Base-by-base conservation (phyloP, 2,888 invertebrate species). In the Trichacis sp. region DNA sequence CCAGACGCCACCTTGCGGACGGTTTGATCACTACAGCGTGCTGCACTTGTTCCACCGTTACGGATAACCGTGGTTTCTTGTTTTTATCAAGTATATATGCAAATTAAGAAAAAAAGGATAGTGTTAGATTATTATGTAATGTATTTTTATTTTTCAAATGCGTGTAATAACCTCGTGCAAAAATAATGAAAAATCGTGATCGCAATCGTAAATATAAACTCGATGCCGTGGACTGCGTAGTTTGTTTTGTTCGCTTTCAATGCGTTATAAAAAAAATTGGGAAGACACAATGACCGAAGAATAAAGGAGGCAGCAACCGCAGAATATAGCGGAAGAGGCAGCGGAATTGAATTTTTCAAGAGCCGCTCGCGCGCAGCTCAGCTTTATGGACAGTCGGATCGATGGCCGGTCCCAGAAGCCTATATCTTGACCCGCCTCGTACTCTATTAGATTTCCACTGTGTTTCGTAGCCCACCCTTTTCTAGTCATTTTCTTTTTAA, bases 341-440 rank as follows among this genome's bases (percentile, higher is more conserved):
- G 8, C 30, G 53, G 53, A 45, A 60, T 60, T 49, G 45, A 48
- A 60, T 60, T 60, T 53, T 60, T 54, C 42, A 53, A 52, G 52
- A 47, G 46, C 14, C 19, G 47, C 30, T 38, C 43, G 43, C 19
- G 43, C 43, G 19, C n/a, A 43, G 11, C 36, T 42, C 30, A n/a
- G 24, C 42, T 59, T 50, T 19, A 29, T 46, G 33, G 52, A 45
- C 50, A 42, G 29, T 36, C 19, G 33, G 45, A 53, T 53, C 53
- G 53, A 53, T 53, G 20, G 18, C 30, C 29, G 15, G 38, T 30
- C 24, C 24, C 49, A 29, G 40, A 30, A 42, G 53, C 49, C 46
- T 40, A 47, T 38, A 20, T 19, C 36, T 30, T 38, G 36, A 42
- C 42, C 42, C 18, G 48, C 12, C 40, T 29, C 33, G 42, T 43